Evolutionary conservation across 2,113 vertebrate species (phyloP).

Genomic region (Poicephalus meyeri): DNA sequence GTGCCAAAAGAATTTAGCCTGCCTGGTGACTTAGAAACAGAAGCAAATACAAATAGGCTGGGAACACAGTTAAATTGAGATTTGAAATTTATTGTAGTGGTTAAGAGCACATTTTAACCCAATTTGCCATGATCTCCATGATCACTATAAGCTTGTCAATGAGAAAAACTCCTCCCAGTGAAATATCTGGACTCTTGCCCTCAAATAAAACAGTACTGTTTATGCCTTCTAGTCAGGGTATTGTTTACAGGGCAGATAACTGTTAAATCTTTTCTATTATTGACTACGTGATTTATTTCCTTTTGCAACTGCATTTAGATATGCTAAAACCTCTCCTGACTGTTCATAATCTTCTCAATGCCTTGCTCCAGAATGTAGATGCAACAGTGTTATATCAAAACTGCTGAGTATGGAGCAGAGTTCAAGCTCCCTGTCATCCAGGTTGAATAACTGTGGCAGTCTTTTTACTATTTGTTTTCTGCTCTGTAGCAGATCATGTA

Average conservation of each 20-base stretch:
- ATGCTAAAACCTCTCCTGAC: background rate
- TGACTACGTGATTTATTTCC: slow-evolving; percentile 14
- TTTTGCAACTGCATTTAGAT: background rate
- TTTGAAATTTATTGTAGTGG: slow-evolving; percentile 29
- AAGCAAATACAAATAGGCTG: background rate
- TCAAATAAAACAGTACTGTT: background rate
- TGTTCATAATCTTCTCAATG: background rate
- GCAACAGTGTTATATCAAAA: background rate
- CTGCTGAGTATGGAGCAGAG: background rate
- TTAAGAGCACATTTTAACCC: slow-evolving; percentile 15
- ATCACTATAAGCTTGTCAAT: background rate
- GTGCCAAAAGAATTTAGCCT: background rate
- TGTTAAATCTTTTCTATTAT: slow-evolving; percentile 1
- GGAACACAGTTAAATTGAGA: background rate
- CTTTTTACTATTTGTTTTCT: background rate
- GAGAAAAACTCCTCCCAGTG: background rate
- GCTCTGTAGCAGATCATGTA: background rate
- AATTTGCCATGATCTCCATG: background rate
- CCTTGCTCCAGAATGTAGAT: background rate
- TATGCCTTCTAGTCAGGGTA: slow-evolving; percentile 18
- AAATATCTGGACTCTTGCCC: slow-evolving; percentile 9
- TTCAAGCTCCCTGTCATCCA: background rate
- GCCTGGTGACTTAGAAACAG: background rate
- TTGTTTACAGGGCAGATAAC: slow-evolving; percentile 36
- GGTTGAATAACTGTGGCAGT: background rate